phyloP scores from a whole-genome alignment of 2,797 vertebrate species.

The Crocidura indochinensis region DNA sequence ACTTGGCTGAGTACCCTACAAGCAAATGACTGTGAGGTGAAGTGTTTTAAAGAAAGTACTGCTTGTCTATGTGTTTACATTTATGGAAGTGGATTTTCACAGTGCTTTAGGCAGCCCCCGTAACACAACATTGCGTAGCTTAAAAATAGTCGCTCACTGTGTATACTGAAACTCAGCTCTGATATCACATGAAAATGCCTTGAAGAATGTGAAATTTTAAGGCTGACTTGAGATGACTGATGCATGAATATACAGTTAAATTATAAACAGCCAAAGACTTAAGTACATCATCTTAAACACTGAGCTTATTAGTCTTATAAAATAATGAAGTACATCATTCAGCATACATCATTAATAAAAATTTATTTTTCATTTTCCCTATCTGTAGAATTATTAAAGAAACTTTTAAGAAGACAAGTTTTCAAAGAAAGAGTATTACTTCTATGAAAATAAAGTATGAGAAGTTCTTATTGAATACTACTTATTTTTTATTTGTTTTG shows the following conservation, averaged over 20 bases:
- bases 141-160: not conserved
- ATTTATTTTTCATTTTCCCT: not conserved
- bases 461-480: not conserved
- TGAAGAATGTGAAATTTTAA: slow-evolving; percentile 63
- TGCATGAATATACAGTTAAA: slow-evolving; percentile 64
- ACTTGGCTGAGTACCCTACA: slow-evolving; percentile 66
- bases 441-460: slow-evolving; percentile 53
- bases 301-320: slow-evolving; percentile 65
- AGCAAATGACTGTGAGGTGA: slow-evolving; percentile 50
- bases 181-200: slow-evolving; percentile 59
- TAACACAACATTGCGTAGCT: not conserved
- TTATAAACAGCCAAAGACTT: slow-evolving; percentile 66
- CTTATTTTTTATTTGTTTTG: slow-evolving; percentile 51
- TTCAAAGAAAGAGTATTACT: slow-evolving; percentile 40
- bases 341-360: slow-evolving; percentile 40
- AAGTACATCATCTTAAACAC: not conserved
- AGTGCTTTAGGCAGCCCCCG: not conserved
- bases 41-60: slow-evolving; percentile 6
- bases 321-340: slow-evolving; percentile 54
- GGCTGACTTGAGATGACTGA: slow-evolving; percentile 44
- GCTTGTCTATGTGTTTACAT: not conserved
- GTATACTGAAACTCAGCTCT: not conserved
- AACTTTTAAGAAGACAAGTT: slow-evolving; percentile 62
- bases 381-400: slow-evolving; percentile 64
- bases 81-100: slow-evolving; percentile 42